phyloP scores from a whole-genome alignment of 2,113 vertebrate genomes.

The Erinaceus europaeus region DNA sequence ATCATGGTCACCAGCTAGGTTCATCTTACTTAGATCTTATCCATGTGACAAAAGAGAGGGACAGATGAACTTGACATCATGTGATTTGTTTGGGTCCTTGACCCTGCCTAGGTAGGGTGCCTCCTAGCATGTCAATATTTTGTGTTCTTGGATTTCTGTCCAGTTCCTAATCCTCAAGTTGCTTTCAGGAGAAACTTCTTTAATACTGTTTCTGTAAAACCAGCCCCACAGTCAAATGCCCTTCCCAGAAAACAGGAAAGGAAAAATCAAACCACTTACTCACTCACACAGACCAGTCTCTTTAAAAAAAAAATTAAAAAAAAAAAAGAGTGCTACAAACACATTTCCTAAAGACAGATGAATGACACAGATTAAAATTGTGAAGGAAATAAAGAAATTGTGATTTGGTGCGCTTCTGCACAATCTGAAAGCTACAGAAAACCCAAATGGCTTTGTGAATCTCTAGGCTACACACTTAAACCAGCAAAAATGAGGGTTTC shows the following conservation, averaged over 20 bases:
- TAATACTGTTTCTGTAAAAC: neutral
- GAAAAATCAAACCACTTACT: slow-evolving; percentile 29
- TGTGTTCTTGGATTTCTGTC: slow-evolving; percentile 9
- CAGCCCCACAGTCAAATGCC: neutral
- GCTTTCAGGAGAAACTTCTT: neutral
- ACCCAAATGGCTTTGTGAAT: slow-evolving; percentile 7
- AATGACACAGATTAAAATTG: slow-evolving; percentile 47
- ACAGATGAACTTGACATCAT: slow-evolving; percentile 2
- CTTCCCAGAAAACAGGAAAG: neutral
- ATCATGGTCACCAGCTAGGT: slow-evolving; percentile 39
- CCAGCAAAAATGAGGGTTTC: slow-evolving; percentile 33
- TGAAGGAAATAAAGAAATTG: neutral
- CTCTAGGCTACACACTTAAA: slow-evolving; percentile 47
- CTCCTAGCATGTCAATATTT: slow-evolving; percentile 23
- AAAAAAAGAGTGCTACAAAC: slow-evolving; percentile 30
- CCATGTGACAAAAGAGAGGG: slow-evolving; percentile 42
- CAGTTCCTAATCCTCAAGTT: slow-evolving; percentile 3
- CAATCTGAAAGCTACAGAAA: slow-evolving; percentile 58
- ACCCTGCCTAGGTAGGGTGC: neutral
- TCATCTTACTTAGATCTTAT: slow-evolving; percentile 49
- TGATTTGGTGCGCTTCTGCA: slow-evolving; percentile 34
- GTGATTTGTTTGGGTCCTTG: slow-evolving; percentile 6
- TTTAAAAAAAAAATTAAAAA: slow-evolving; percentile 43
- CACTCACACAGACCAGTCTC: neutral
- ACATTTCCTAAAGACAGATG: slow-evolving; percentile 34